A percentile compares a stretch with the other conserved stretches of the same genome.
These are phyloP conservation scores for Thinocorus orbignyianus DNA, from an alignment of 2,113 vertebrate species.

Conservation along the genomic window DNA sequence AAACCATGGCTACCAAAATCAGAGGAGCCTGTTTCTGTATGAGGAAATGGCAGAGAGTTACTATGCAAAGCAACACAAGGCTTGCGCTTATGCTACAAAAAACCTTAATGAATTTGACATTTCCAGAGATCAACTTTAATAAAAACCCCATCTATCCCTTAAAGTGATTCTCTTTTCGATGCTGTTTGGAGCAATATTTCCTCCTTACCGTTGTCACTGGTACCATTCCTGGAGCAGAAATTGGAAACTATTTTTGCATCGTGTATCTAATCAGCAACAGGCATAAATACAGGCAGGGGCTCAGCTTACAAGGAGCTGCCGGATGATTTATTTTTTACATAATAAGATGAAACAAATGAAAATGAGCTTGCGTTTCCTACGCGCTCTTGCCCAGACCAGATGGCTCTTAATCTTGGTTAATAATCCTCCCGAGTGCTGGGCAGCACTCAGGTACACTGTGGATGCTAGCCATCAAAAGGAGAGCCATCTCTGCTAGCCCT, in stretches of 20 bases:
- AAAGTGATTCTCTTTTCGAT: fast-evolving
- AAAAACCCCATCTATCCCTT: neutral
- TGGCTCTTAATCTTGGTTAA: neutral
- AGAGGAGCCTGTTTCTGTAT: neutral
- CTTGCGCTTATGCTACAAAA: neutral
- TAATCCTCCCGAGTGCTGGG: neutral
- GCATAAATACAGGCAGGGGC: neutral
- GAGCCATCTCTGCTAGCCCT: neutral
- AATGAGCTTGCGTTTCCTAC: neutral
- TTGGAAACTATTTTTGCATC: neutral
- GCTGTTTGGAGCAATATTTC: neutral
- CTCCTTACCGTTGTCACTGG: neutral
- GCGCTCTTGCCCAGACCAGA: neutral
- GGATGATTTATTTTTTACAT: neutral
- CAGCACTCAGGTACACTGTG: neutral
- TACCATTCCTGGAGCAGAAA: fast-evolving
- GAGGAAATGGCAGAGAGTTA: neutral
- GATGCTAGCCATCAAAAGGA: neutral
- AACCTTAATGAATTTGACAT: neutral
- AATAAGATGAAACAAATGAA: neutral
- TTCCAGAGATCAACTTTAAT: neutral
- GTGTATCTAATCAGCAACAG: fast-evolving
- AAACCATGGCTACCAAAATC: neutral
- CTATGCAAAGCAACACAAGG: neutral
- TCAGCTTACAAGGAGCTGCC: neutral